phyloP scores from a whole-genome alignment of 1,140 invertebrate species.

The Neodiprion virginianus region DNA sequence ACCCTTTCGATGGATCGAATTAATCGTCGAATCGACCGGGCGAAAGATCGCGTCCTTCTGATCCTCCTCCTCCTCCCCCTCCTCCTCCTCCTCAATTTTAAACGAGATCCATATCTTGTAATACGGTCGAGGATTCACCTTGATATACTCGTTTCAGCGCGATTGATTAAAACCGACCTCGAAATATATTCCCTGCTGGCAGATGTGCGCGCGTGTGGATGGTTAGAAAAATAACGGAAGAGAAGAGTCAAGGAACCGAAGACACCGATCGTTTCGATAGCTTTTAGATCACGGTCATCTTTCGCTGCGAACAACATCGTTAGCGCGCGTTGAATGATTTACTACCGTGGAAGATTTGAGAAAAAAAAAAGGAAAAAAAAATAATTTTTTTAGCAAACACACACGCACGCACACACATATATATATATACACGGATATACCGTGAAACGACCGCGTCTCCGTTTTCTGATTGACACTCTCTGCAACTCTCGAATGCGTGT shows the following conservation, averaged over 20 bases:
- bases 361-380: slow-evolving; percentile 8
- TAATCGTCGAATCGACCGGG: background rate
- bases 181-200: background rate
- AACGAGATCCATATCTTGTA: no score
- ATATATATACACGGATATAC: no score
- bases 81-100: background rate
- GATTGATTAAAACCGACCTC: no score
- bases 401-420: no score
- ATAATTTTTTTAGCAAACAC: no score
- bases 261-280: background rate
- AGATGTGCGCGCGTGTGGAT: background rate
- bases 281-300: background rate
- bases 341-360: background rate
- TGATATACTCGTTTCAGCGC: no score
- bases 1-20: background rate
- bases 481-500: no score
- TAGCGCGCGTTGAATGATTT: no score
- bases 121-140: no score
- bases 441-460: no score
- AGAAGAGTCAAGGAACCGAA: slow-evolving; percentile 15
- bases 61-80: background rate
- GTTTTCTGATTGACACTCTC: no score
- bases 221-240: background rate
- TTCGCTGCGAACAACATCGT: background rate
- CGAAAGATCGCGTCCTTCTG: slow-evolving; percentile 9